Base-by-base conservation (phyloP, 1,140 invertebrate species). In the Manduca sexta region DNA sequence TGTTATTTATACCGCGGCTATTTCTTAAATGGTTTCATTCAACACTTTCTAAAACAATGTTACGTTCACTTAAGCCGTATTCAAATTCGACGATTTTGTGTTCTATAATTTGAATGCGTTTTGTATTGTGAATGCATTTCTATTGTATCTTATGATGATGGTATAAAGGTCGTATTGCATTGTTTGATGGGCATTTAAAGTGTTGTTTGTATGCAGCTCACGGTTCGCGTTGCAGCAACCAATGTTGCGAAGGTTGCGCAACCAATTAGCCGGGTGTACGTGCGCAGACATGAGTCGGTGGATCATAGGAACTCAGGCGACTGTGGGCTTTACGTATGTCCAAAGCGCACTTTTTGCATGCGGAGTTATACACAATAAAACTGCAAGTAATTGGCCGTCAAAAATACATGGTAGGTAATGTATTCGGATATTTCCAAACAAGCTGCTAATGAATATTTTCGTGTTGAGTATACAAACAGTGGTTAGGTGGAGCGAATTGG, bases 401-500 rank as follows among this genome's bases (percentile, higher is more conserved):
- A 26, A 26, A 26, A n/a, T n/a, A 26, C 21, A 26, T 26, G 8
- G 21, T 26, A 8, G 8, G 21, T 31, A 30, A 45, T 16, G 31
- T 45, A 35, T 35, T 34, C 6, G 16, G 39, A 39, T 56, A 49
- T 45, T 45, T 47, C 11, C 15, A 62, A 68, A 66, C 55, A 49
- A 52, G 54, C 13, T 37, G 52, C 49, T 69, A 75, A 74, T 74
- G 72, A 70, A 69, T 73, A 74, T 66, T 72, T 72, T 72, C 39
- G 51, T 60, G 51, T 59, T 60, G 54, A 59, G 58, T 58, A 57
- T 39, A 60, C 45, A 47, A 44, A 45, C 39, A 48, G 46, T 50
- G 38, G 49, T 35, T 56, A 59, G 49, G 51, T 68, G 59, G 61
- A 65, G 52, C 56, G 54, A 49, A 51, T 56, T 51, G 65, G 75